Evolutionary conservation across 2,797 vertebrate species (phyloP).

Genomic region (Podargus strigoides): DNA sequence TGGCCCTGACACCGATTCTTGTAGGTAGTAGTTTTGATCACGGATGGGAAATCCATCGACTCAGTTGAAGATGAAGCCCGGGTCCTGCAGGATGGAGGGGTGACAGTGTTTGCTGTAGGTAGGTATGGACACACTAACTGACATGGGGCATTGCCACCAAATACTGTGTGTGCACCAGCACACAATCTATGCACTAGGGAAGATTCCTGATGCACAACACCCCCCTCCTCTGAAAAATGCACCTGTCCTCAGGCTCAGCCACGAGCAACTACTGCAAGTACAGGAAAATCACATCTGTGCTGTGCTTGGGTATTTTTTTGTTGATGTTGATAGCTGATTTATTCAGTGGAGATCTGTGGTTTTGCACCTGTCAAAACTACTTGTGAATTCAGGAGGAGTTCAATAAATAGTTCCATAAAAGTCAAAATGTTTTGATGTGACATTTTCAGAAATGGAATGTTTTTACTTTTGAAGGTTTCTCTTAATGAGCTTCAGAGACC

Average conservation of each 20-base stretch:
- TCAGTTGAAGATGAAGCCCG: conserved; percentile 71
- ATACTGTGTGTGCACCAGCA: neutral
- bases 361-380: neutral
- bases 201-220: rapidly evolving
- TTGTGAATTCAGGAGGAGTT: neutral
- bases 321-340: neutral
- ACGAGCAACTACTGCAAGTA: neutral
- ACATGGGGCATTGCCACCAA: no score
- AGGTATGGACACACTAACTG: conserved; percentile 2
- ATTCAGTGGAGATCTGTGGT: neutral
- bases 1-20: neutral
- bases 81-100: conserved; percentile 77
- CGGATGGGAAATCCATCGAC: conserved; percentile 80
- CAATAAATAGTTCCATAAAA: neutral
- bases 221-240: neutral
- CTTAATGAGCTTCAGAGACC: neutral
- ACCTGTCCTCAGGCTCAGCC: neutral
- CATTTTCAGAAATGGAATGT: neutral
- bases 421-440: neutral
- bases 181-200: rapidly evolving
- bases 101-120: conserved; percentile 88
- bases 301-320: neutral
- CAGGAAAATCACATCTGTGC: neutral
- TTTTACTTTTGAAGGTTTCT: neutral
- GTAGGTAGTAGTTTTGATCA: conserved; percentile 83